Evolutionary conservation across 2,113 vertebrate species (phyloP).

Genomic region (Microcebus lehilahytsara): DNA sequence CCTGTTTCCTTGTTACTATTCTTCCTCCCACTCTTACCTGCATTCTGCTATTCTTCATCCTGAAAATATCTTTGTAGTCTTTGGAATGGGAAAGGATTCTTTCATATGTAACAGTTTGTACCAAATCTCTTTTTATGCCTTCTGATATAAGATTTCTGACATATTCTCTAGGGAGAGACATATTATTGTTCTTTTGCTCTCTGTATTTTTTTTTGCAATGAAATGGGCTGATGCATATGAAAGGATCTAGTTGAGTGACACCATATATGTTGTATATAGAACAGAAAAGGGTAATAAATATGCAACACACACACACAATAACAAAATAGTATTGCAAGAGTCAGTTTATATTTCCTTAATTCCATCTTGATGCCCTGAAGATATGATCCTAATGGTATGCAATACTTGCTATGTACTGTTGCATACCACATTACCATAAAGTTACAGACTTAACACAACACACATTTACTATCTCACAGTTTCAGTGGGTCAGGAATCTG

Average conservation of each 20-base stretch:
- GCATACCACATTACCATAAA: background rate
- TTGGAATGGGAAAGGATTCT: background rate
- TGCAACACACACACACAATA: background rate
- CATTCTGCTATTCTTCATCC: background rate
- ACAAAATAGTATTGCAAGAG: background rate
- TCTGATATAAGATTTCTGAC: background rate
- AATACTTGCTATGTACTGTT: background rate
- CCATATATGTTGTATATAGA: background rate
- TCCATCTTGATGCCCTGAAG: background rate
- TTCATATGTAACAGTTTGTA: background rate
- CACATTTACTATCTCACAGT: background rate
- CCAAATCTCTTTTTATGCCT: background rate
- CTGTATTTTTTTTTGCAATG: background rate
- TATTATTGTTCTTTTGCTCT: background rate
- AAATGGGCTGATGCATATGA: background rate
- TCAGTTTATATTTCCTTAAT: background rate
- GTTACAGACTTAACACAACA: background rate
- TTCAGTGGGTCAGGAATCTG: background rate
- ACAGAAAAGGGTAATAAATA: background rate
- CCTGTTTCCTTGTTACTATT: background rate
- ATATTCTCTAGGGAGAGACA: background rate
- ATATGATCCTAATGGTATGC: background rate
- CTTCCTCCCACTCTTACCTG: background rate
- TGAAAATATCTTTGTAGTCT: background rate
- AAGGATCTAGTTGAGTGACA: background rate